Conservation (phyloP, 1,140 invertebrate genomes). For the Diabrotica undecimpunctata region DNA sequence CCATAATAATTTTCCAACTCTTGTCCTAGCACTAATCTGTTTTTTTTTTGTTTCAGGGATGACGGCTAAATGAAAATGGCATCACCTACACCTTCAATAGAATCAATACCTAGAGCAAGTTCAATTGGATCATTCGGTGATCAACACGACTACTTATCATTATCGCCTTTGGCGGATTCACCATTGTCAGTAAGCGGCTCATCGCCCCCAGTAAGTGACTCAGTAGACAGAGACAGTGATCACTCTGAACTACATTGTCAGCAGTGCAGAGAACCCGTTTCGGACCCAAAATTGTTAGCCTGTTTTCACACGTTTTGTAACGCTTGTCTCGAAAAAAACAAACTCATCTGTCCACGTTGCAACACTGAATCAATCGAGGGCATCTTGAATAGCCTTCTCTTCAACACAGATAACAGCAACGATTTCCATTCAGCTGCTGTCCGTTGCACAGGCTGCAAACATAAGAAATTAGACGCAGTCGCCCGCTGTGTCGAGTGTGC, state of each 20-base stretch:
- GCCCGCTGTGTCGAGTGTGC: slow-evolving; percentile 92
- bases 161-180: slow-evolving; percentile 62
- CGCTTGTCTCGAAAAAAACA: slow-evolving; percentile 76
- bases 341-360: slow-evolving; percentile 78
- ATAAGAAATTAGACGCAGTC: slow-evolving; percentile 78
- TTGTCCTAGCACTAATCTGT: no score
- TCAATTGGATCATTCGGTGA: slow-evolving; percentile 80
- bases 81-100: slow-evolving; percentile 84
- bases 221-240: slow-evolving; percentile 55
- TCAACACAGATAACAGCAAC: slow-evolving; percentile 52
- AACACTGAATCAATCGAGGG: slow-evolving; percentile 66
- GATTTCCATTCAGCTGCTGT: slow-evolving; percentile 51
- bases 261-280: slow-evolving; percentile 75
- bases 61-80: slow-evolving; percentile 71
- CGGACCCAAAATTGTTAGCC: slow-evolving; percentile 68
- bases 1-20: no score
- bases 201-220: slow-evolving; percentile 75
- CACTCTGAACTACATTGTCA: slow-evolving; percentile 66
- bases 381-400: slow-evolving; percentile 63
- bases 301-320: slow-evolving; percentile 84
- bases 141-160: slow-evolving; percentile 57
- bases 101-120: slow-evolving; percentile 83
- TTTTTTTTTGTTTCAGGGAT: slow-evolving; percentile 55
- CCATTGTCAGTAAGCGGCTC: slow-evolving; percentile 77
- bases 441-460: slow-evolving; percentile 84